Percentiles rank a stretch among this genome's conserved stretches.
Evolutionary conservation across 2,888 invertebrate species (phyloP).

Genomic region (Leucophora obtusa): DNA sequence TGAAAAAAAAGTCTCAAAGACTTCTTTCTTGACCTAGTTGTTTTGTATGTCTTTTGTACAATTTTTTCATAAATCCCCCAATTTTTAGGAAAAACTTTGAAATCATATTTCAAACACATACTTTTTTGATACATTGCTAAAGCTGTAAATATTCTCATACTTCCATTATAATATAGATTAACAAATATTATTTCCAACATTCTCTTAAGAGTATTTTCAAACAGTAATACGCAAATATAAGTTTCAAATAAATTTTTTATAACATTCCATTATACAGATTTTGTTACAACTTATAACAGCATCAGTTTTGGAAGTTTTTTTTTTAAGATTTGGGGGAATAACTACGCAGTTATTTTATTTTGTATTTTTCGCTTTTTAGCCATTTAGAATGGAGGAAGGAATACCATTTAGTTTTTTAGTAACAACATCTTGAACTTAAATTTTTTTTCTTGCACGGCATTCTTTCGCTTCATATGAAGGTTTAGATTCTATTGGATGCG

Average conservation of each 20-base stretch:
- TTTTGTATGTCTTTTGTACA: not conserved
- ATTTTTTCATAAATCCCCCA: not conserved
- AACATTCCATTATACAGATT: not conserved
- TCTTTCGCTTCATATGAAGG: not conserved
- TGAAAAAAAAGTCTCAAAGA: not conserved
- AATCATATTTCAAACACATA: not conserved
- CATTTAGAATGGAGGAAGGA: not conserved
- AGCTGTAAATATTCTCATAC: not conserved
- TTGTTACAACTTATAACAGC: not conserved
- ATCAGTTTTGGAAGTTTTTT: not conserved
- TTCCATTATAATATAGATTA: not conserved
- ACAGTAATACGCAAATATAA: not conserved
- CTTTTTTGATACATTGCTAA: not conserved
- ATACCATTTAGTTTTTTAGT: not conserved
- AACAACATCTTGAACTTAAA: not conserved
- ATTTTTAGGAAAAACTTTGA: not conserved
- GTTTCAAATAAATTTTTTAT: not conserved
- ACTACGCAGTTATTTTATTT: constrained; percentile 3
- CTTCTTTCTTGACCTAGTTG: not conserved
- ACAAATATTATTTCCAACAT: not conserved
- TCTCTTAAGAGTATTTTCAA: not conserved
- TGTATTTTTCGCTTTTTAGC: too few relatives aligned
- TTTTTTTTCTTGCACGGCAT: not conserved
- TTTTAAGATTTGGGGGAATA: not conserved
- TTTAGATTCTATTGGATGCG: not conserved